phyloP scores from a whole-genome alignment of 2,888 invertebrate genomes.

The Homarus gammarus region DNA sequence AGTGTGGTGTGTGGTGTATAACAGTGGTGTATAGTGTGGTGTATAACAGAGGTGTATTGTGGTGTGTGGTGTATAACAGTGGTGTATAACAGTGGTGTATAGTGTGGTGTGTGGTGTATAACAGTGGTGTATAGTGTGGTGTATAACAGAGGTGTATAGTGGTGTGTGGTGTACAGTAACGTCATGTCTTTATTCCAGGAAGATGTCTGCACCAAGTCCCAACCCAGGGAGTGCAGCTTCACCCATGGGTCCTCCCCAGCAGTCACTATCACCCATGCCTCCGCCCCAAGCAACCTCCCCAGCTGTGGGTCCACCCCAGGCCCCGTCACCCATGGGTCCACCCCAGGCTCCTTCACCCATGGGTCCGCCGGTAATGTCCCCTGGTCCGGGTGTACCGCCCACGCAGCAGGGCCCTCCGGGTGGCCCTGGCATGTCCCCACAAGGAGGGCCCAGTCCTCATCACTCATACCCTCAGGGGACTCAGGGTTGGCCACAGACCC shows the following conservation, averaged over 20 bases:
- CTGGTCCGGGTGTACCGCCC: conserved; percentile 69
- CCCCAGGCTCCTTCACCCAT: conserved; percentile 81
- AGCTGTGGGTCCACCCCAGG: conserved; percentile 74
- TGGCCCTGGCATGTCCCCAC: conserved; percentile 66
- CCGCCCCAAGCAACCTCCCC: conserved; percentile 75
- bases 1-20: too few relatives aligned
- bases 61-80: too few relatives aligned
- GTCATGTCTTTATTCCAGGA: conserved; percentile 20
- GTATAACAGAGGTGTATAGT: too few relatives aligned
- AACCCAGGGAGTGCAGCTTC: conserved; percentile 76
- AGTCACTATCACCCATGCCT: conserved; percentile 76
- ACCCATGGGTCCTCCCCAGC: conserved; percentile 75
- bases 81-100: too few relatives aligned
- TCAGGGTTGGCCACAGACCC: conserved; percentile 68
- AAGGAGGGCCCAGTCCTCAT: conserved; percentile 64
- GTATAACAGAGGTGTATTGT: too few relatives aligned
- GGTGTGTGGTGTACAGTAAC: too few relatives aligned
- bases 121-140: too few relatives aligned
- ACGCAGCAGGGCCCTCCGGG: conserved; percentile 68
- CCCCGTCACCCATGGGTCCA: conserved; percentile 77
- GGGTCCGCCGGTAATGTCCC: conserved; percentile 76
- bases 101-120: too few relatives aligned
- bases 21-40: too few relatives aligned
- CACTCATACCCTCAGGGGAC: conserved; percentile 67
- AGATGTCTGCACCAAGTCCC: conserved; percentile 76